Evolutionary conservation across 1,140 invertebrate species (phyloP), one percentile per base, ranked within the genome.

Genomic region (Lordiphosa collinella): DNA sequence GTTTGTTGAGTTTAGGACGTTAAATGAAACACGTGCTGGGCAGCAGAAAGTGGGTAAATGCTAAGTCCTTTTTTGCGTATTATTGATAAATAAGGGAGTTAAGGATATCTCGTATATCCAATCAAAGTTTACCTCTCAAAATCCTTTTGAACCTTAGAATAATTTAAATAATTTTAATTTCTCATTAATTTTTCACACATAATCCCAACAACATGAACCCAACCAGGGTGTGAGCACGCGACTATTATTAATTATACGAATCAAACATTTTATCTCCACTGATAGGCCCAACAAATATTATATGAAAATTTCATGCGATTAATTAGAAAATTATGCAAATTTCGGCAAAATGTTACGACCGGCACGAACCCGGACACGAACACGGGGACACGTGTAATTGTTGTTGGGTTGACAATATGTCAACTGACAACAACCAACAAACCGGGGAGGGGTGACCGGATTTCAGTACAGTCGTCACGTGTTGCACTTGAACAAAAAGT

Each of bases 291-390:
- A 48, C 56, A 64, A 68, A 72, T 58, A 69, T 84, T 61, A 61
- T 38, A 61, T 59, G 53, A 84, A 58, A 82, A 59, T 73, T 76
- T 68, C 43, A 40, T 69, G 78, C 71, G 76, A 82, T 82, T 84
- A 82, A 82, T 82, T 82, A 69, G 78, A 84, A 72, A 84, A 76
- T 65, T 84, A 82, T 82, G 76, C 76, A 82, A 82, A 82, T 82
- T 82, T 67, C 41, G 71, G 67, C 74, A 60, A 44, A 58, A 75
- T 49, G 41, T n/a, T 8, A 41, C 29, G 37, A 41, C 49, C 54
- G 34, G 32, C 65, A 69, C 36, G 55, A 53, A 10, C 34, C 49
- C 60, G 60, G 60, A 65, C 50, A 64, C 62, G 60, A n/a, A n/a
- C 10, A n/a, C 35, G 47, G 38, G 71, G 76, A 82, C 76, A 82